These are phyloP conservation scores for Aleiodes sp. DNA, from an alignment of 1,140 invertebrate species.

Conservation along the genomic window DNA sequence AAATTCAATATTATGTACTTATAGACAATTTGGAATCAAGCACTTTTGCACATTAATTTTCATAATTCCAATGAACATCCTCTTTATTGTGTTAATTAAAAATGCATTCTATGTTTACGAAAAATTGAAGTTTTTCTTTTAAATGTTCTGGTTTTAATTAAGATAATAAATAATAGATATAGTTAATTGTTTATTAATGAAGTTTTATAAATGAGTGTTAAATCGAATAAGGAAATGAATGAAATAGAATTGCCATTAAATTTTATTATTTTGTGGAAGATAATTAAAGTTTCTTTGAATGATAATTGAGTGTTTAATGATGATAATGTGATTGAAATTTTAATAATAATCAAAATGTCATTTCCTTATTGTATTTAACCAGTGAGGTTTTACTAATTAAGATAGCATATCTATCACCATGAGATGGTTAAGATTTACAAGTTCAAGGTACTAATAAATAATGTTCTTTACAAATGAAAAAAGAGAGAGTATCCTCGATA, in stretches of 20 bases:
- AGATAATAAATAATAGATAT: background rate
- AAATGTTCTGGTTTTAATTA: background rate
- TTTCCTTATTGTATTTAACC: constrained; percentile 23
- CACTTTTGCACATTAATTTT: background rate
- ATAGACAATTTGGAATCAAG: background rate
- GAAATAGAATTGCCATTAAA: too few species aligned
- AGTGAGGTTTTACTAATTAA: constrained; percentile 35
- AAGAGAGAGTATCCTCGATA: too few species aligned
- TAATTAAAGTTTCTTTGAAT: too few species aligned
- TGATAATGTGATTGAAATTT: too few species aligned
- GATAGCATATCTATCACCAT: constrained; percentile 43
- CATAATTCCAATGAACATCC: background rate
- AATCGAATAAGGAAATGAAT: background rate
- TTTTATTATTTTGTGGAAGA: too few species aligned
- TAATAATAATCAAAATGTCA: background rate
- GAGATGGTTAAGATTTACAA: constrained; percentile 42
- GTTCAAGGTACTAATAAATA: constrained; percentile 42
- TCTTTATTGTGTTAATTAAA: background rate
- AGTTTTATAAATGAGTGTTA: background rate
- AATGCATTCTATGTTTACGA: background rate
- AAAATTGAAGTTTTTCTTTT: background rate
- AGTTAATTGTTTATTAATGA: background rate
- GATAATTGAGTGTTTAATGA: too few species aligned
- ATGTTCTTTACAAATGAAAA: constrained; percentile 12
- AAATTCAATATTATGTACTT: constrained; percentile 22